These are phyloP conservation scores for Pollenia angustigena DNA, from an alignment of 2,888 invertebrate species.

Conservation along the genomic window DNA sequence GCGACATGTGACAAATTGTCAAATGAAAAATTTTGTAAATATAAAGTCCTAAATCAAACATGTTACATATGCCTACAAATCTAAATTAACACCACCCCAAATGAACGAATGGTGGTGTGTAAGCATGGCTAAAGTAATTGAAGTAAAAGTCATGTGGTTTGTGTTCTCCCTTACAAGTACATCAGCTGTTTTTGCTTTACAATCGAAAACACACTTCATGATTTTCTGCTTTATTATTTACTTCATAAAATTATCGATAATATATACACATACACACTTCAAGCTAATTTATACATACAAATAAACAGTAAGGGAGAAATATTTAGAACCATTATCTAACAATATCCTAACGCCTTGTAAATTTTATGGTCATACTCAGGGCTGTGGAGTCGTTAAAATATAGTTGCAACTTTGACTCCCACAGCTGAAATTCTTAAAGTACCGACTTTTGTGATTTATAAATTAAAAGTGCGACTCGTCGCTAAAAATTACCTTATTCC, in stretches of 20 bases:
- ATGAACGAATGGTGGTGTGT: neutral
- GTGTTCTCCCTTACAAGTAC: neutral
- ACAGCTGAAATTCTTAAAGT: too few species aligned
- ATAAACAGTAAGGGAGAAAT: neutral
- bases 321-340: neutral
- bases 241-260: conserved; percentile 31
- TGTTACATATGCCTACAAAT: conserved; percentile 57
- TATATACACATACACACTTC: neutral
- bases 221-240: neutral
- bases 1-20: conserved; percentile 53
- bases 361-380: too few species aligned
- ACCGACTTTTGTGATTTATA: too few species aligned
- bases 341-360: too few species aligned
- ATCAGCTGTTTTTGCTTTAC: conserved; percentile 57
- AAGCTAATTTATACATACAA: neutral
- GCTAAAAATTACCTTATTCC: too few species aligned
- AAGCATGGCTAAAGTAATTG: conserved; percentile 1
- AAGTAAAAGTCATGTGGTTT: conserved; percentile 55
- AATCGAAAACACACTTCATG: conserved; percentile 8
- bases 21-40: conserved; percentile 22
- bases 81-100: conserved; percentile 6
- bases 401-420: too few species aligned
- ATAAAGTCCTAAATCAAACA: conserved; percentile 51
- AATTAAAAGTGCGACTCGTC: too few species aligned
- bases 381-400: too few species aligned